phyloP scores from a whole-genome alignment of 2,797 vertebrate genomes.

The Crocidura indochinensis region DNA sequence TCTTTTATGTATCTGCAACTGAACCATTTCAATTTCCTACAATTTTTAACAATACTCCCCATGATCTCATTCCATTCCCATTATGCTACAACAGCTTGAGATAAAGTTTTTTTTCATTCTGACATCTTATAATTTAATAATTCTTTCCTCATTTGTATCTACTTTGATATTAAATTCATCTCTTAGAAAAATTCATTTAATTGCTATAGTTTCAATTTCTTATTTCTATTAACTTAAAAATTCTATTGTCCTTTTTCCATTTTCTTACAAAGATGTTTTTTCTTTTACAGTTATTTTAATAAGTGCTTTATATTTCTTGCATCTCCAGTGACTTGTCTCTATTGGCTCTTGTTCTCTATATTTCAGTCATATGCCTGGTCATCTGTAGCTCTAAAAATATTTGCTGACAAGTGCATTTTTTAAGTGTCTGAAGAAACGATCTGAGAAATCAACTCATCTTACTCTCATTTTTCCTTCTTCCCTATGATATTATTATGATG shows the following conservation, averaged over 20 bases:
- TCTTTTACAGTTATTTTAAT: background rate
- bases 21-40: background rate
- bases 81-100: background rate
- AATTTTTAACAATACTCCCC: constrained; percentile 17
- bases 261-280: constrained; percentile 3
- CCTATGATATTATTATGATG: too few species aligned
- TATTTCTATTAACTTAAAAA: constrained; percentile 16
- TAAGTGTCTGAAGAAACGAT: constrained; percentile 21
- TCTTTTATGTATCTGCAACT: background rate
- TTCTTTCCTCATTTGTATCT: background rate
- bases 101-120: background rate
- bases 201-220: background rate
- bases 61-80: background rate
- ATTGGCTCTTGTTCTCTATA: background rate
- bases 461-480: background rate
- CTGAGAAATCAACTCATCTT: background rate
- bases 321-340: background rate
- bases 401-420: background rate
- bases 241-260: background rate
- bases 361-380: background rate
- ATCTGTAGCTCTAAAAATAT: background rate
- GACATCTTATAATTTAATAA: background rate
- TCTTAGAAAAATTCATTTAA: constrained; percentile 5
- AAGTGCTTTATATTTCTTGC: background rate
- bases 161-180: constrained; percentile 17